A percentile compares a stretch with the other conserved stretches of the same genome.
phyloP scores from a whole-genome alignment of 2,113 vertebrate genomes.

The Corythoichthys intestinalis region DNA sequence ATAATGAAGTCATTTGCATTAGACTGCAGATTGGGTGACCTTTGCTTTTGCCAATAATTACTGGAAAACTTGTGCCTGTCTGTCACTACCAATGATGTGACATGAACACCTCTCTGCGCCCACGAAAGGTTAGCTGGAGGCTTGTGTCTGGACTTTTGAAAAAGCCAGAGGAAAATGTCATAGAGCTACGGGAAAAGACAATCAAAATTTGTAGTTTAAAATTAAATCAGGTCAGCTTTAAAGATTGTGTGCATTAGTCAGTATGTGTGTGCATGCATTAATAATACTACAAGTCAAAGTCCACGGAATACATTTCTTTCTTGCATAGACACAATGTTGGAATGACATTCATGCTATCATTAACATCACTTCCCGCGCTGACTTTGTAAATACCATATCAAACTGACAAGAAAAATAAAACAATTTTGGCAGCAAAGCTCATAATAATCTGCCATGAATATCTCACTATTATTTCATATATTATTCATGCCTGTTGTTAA shows the following conservation, averaged over 20 bases:
- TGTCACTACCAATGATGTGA: constrained; percentile 65
- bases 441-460: constrained; percentile 13
- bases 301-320: constrained; percentile 18
- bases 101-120: constrained; percentile 58
- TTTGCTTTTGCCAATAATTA: constrained; percentile 88
- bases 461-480: constrained; percentile 19
- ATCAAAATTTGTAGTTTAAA: constrained; percentile 64
- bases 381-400: constrained; percentile 35
- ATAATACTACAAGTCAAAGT: constrained; percentile 11
- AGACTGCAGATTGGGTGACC: constrained; percentile 78
- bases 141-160: constrained; percentile 74
- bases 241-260: constrained; percentile 24
- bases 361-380: constrained; percentile 29
- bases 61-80: constrained; percentile 72
- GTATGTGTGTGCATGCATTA: constrained; percentile 4
- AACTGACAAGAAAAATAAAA: constrained; percentile 36
- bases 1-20: constrained; percentile 84
- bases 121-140: constrained; percentile 74
- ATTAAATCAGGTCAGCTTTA: constrained; percentile 63
- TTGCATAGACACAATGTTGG: constrained; percentile 17
- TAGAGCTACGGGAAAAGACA: constrained; percentile 64
- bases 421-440: constrained; percentile 16
- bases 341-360: constrained; percentile 39
- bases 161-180: constrained; percentile 72
- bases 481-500: constrained; percentile 31